These are phyloP conservation scores for Lota lota DNA, from an alignment of 2,113 vertebrate species.

Conservation along the genomic window DNA sequence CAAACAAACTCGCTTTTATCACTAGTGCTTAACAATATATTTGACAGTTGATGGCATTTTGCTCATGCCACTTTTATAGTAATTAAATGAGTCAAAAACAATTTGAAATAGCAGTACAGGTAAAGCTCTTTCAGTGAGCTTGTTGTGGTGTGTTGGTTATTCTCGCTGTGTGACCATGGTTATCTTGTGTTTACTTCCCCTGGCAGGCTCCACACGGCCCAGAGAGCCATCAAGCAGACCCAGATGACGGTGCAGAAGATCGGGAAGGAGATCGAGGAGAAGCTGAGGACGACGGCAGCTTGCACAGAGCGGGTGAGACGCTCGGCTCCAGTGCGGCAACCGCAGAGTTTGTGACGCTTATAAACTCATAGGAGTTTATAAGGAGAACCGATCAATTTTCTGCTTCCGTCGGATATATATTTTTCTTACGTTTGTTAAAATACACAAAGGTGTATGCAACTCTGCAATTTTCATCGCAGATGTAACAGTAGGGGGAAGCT, in stretches of 20 bases:
- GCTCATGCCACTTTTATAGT: too few relatives aligned
- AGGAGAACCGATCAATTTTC: neutral
- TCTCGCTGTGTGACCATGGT: too few relatives aligned
- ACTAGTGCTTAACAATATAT: too few relatives aligned
- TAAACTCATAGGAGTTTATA: neutral
- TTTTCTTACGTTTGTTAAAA: neutral
- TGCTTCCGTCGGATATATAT: neutral
- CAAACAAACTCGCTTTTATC: too few relatives aligned
- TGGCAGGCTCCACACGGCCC: conserved; percentile 92
- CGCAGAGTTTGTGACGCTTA: neutral
- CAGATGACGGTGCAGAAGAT: conserved; percentile 98
- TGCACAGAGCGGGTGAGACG: conserved; percentile 88
- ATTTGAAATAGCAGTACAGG: too few relatives aligned
- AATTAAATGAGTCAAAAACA: too few relatives aligned
- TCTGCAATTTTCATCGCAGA: too few relatives aligned
- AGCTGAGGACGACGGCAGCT: conserved; percentile 85
- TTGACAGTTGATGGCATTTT: too few relatives aligned
- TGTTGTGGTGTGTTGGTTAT: too few relatives aligned
- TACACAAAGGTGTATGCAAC: conserved; percentile 2
- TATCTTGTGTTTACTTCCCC: too few relatives aligned
- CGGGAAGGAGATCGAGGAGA: conserved; percentile 97
- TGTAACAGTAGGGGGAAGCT: conserved; percentile 21
- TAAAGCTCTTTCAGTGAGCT: too few relatives aligned
- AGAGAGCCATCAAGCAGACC: conserved; percentile 98
- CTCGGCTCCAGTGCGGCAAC: neutral